Evolutionary conservation across 2,797 vertebrate genomes (phyloP), one percentile per base, ranked within the genome.

Genomic region (Cyprinella venusta): DNA sequence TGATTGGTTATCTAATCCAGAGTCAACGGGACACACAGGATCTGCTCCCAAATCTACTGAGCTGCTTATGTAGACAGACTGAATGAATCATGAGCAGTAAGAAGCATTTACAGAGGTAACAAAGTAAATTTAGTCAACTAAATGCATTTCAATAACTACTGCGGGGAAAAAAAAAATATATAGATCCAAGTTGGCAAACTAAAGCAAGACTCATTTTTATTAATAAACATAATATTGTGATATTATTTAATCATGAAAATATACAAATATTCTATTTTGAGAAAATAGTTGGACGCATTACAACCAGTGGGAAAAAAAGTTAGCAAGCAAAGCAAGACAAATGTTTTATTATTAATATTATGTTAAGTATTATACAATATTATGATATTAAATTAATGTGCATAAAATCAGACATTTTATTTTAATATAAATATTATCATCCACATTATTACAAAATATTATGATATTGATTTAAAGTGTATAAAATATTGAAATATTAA

Each of bases 1-100:
- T 56, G 74, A 85, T 71, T 64, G 67, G 30, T 65, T 65, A 74
- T 33, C 33, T 48, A 61, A 86, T 83, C 69, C 19, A 24, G 24
- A 78, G 72, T 38, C 24, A 15, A 68, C 3, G 10, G n/a, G 77
- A 79, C 63, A 79, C 21, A n/a, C 30, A 15, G 45, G 30, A 52
- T 36, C 50, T 33, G 26, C 30, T 54, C 71, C 30, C 0, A 54
- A 54, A 54, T 54, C 10, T 74, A 50, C 69, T 3, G 24, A 50
- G 69, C 69, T 50, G 71, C 50, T 54, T 36, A 54, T 21, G 19
- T 4, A n/a, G 71, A 36, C 50, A n/a, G 30, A 54, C 4, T 54
- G 4, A 74, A 54, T 19, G 18, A 0, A 21, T 36, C 26, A 21
- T 4, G 6, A 10, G 42, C 45, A 71, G 24, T 3, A 10, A 21